Evolutionary conservation across 2,113 vertebrate genomes (phyloP).

Genomic region (Rhinolophus sinicus): DNA sequence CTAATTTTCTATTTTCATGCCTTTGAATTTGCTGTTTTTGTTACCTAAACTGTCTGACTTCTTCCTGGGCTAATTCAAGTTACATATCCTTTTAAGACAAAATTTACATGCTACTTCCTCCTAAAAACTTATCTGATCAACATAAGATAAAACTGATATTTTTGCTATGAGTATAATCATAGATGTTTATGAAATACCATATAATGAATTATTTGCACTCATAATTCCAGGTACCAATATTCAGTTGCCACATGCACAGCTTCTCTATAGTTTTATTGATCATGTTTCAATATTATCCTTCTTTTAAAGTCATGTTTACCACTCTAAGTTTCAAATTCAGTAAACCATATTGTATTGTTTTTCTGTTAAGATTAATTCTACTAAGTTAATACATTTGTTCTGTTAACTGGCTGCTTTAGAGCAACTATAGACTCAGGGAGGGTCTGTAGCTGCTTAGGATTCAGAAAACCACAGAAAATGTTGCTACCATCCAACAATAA

Average conservation of each 20-base stretch:
- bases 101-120: not conserved
- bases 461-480: not conserved
- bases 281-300: not conserved
- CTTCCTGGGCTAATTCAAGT: not conserved
- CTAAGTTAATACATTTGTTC: not conserved
- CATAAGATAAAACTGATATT: not conserved
- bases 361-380: not conserved
- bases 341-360: not conserved
- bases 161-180: not conserved
- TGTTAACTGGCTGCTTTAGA: not conserved
- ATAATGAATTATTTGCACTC: not conserved
- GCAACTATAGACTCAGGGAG: not conserved
- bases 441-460: not conserved
- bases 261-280: not conserved
- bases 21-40: not conserved
- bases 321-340: not conserved
- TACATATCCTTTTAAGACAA: not conserved
- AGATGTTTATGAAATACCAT: not conserved
- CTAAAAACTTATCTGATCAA: not conserved
- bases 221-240: not conserved
- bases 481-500: not conserved
- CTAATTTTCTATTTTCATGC: not conserved
- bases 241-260: not conserved
- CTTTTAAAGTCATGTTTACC: not conserved
- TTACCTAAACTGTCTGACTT: not conserved